Conservation (phyloP, 2,113 vertebrate genomes). For the Tetraodon nigroviridis region DNA sequence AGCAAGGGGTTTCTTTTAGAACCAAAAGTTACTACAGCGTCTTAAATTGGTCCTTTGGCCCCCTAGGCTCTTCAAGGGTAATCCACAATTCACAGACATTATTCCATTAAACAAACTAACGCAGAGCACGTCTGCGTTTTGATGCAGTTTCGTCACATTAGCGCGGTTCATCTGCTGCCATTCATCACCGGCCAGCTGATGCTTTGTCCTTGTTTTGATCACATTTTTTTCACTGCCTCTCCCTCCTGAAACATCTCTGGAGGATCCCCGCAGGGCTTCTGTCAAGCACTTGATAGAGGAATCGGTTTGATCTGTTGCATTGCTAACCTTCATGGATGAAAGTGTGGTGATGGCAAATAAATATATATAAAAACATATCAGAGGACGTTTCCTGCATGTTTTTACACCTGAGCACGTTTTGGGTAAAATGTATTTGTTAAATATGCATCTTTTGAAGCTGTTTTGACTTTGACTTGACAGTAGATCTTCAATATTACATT, state of each 20-base stretch:
- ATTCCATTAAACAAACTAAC: constrained; percentile 5
- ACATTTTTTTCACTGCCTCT: background rate
- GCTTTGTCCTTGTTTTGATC: constrained; percentile 5
- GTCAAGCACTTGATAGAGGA: constrained; percentile 2
- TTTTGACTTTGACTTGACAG: background rate
- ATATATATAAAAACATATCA: background rate
- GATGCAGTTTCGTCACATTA: background rate
- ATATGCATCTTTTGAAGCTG: background rate
- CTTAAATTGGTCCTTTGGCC: constrained; percentile 37
- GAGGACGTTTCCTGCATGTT: background rate
- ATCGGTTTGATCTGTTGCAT: background rate
- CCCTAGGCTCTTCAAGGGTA: constrained; percentile 23
- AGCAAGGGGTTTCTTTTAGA: constrained; percentile 35
- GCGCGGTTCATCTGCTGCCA: too few species aligned
- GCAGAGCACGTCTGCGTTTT: constrained; percentile 19
- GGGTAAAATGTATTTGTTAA: background rate
- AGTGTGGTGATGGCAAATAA: background rate
- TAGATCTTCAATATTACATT: background rate
- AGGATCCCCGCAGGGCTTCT: constrained; percentile 1
- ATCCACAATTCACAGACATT: constrained; percentile 16
- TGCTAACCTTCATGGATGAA: background rate
- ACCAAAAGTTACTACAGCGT: constrained; percentile 4
- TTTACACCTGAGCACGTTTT: background rate
- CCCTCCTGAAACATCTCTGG: background rate
- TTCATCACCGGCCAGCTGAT: too few species aligned